Evolutionary conservation across 2,113 vertebrate species (phyloP), one percentile per base, ranked within the genome.

Genomic region (Lates calcarifer): DNA sequence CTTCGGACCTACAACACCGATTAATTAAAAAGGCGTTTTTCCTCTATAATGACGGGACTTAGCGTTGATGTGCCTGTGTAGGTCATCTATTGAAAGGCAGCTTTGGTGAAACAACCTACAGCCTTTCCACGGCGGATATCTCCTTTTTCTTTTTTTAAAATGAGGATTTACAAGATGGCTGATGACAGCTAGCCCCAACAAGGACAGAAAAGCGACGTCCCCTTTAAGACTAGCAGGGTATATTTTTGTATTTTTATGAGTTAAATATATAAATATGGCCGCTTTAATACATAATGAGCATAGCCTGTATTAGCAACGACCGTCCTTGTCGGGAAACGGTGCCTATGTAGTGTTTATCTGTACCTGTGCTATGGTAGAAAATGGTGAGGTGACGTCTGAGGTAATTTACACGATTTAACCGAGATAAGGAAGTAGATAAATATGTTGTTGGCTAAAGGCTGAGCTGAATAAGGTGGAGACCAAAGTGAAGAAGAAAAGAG

Each of bases 81-180:
- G 84, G 37, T 91, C 83, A 78, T 85, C 77, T 67, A 81, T 69
- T 76, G 89, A 82, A 70, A 82, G 81, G 67, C 82, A 84, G 82
- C 79, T 86, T 76, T 68, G 82, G 75, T 78, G 69, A 86, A 79
- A 74, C 76, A 81, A 80, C 73, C 57, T 65, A 49, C 64, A 76
- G 51, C 74, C 37, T 85, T 63, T 76, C 47, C 76, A 65, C 84
- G 82, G 79, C 86, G 90, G 90, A 90, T 94, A 83, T 87, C 74
- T 90, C 73, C 39, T 39, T 49, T 49, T 28, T 37, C 53, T 51
- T 28, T 63, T 53, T 61, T 79, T 55, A 9, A 85, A 92, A 94
- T 89, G 93, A 94, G 90, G 93, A 94, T 94, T 91, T 92, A 86
- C 94, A 96, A 95, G 92, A 96, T 96, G 95, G 95, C 95, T 95